phyloP scores from a whole-genome alignment of 2,888 invertebrate species.

The Copidosoma aretas region DNA sequence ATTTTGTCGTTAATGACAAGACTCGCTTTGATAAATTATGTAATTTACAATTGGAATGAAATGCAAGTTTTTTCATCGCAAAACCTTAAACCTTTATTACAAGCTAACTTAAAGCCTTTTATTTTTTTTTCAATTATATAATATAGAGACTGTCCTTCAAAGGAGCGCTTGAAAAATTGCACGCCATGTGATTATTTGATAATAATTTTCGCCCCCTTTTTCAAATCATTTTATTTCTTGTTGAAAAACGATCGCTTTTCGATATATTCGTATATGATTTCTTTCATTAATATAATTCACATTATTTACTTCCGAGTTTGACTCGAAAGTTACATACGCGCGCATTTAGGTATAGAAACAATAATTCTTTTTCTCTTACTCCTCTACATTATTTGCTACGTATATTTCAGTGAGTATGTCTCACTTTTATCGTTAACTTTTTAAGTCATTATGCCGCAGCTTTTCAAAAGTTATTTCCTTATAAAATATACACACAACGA shows the following conservation, averaged over 20 bases:
- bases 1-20: constrained; percentile 26
- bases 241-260: constrained; percentile 16
- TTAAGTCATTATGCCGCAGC: constrained; percentile 38
- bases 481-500: constrained; percentile 29
- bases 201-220: constrained; percentile 17
- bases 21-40: constrained; percentile 28
- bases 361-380: constrained; percentile 18
- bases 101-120: constrained; percentile 17
- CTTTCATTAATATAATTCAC: constrained; percentile 22
- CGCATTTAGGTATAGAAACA: constrained; percentile 25
- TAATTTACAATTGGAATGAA: constrained; percentile 30
- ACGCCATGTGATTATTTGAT: constrained; percentile 30
- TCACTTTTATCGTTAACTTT: constrained; percentile 2
- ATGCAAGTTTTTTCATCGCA: constrained; percentile 14
- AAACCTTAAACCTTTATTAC: constrained; percentile 8
- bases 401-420: constrained; percentile 11
- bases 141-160: constrained; percentile 29
- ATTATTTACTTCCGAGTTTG: constrained; percentile 29
- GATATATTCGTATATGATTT: constrained; percentile 27
- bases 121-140: constrained; percentile 13
- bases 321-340: constrained; percentile 30
- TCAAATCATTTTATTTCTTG: not conserved
- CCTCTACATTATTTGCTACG: constrained; percentile 14
- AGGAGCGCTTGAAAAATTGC: constrained; percentile 39
- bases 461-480: constrained; percentile 9